A percentile compares a stretch with the other conserved stretches of the same genome.
phyloP scores from a whole-genome alignment of 2,888 invertebrate species.

The Eilema griseolum region DNA sequence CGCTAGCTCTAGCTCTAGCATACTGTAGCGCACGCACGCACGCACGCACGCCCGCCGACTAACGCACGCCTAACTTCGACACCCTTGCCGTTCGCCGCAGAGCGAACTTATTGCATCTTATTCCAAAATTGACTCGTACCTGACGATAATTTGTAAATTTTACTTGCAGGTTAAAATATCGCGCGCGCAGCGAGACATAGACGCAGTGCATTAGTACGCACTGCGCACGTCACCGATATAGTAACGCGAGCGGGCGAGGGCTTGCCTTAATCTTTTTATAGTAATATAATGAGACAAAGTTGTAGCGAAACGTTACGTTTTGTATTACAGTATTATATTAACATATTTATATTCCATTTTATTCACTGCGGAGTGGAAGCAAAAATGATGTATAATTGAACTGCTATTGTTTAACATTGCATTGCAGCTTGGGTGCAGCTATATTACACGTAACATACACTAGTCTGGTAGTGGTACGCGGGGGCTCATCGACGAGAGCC shows the following conservation, averaged over 20 bases:
- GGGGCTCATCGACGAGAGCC: neutral
- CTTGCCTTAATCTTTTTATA: slow-evolving; percentile 40
- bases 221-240: slow-evolving; percentile 37
- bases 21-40: slow-evolving; percentile 9
- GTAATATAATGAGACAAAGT: slow-evolving; percentile 44
- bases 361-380: slow-evolving; percentile 32
- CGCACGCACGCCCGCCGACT: slow-evolving; percentile 5
- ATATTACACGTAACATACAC: slow-evolving; percentile 16
- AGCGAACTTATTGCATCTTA: slow-evolving; percentile 6
- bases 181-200: slow-evolving; percentile 97
- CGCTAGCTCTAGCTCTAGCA: neutral
- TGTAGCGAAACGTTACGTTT: slow-evolving; percentile 49
- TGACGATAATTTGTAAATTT: slow-evolving; percentile 36
- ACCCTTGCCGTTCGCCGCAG: neutral
- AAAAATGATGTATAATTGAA: slow-evolving; percentile 35
- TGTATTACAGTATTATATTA: slow-evolving; percentile 60
- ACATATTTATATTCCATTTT: slow-evolving; percentile 43
- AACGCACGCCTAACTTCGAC: neutral
- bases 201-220: slow-evolving; percentile 88
- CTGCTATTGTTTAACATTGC: slow-evolving; percentile 1
- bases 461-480: slow-evolving; percentile 14
- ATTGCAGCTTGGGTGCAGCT: slow-evolving; percentile 39
- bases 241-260: slow-evolving; percentile 30
- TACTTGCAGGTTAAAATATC: slow-evolving; percentile 93
- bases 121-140: slow-evolving; percentile 20